A percentile compares a stretch with the other conserved stretches of the same genome.
phyloP scores from a whole-genome alignment of 1,140 invertebrate species.

The Lutraria rhynchaena region DNA sequence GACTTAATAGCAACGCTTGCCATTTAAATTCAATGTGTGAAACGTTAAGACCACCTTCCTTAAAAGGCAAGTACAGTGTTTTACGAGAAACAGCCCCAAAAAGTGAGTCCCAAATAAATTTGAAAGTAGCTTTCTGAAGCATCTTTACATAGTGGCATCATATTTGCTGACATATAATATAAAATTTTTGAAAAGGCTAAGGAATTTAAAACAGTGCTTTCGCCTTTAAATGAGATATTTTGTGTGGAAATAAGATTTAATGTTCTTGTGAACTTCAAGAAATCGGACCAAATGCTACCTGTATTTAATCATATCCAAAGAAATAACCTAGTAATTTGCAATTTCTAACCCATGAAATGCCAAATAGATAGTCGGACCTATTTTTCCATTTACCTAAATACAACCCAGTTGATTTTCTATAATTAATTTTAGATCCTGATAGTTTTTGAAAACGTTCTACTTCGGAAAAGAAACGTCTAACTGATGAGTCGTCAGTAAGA shows the following conservation, averaged over 20 bases:
- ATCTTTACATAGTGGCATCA: conserved; percentile 62
- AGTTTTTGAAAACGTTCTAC: conserved; percentile 55
- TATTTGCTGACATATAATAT: conserved; percentile 55
- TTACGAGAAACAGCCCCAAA: conserved; percentile 56
- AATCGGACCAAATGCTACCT: conserved; percentile 60
- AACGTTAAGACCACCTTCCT: conserved; percentile 56
- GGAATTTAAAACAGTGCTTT: conserved; percentile 59
- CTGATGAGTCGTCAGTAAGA: conserved; percentile 46
- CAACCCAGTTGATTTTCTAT: conserved; percentile 61
- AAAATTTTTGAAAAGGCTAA: no score
- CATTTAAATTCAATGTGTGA: conserved; percentile 53
- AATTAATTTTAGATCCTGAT: conserved; percentile 65
- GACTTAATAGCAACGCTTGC: conserved; percentile 42
- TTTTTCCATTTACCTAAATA: no score
- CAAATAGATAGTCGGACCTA: no score
- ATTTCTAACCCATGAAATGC: no score
- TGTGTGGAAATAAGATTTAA: conserved; percentile 44
- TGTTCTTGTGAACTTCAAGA: conserved; percentile 49
- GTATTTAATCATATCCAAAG: conserved; percentile 56
- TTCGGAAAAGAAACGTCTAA: conserved; percentile 49
- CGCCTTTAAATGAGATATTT: conserved; percentile 61
- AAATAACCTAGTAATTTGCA: conserved; percentile 60
- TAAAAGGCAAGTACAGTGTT: conserved; percentile 33
- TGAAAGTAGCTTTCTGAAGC: conserved; percentile 54
- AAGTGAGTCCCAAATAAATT: conserved; percentile 59